Evolutionary conservation across 2,888 invertebrate genomes (phyloP).

Genomic region (Eupithecia dodoneata): DNA sequence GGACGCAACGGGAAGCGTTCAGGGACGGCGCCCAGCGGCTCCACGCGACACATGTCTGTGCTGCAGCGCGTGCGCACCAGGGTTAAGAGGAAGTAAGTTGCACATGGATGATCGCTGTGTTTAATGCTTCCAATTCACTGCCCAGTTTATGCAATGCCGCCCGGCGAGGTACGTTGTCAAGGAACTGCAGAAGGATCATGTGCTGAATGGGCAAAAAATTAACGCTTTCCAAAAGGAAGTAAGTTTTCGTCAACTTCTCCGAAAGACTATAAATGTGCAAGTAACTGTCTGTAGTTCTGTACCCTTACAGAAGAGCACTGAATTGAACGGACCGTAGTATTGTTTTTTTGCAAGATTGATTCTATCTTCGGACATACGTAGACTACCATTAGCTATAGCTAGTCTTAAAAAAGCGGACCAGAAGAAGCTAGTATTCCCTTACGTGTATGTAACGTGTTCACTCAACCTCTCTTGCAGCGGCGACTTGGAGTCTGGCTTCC

Average conservation of each 20-base stretch:
- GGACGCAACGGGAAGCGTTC: constrained; percentile 49
- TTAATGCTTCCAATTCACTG: no score
- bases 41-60: constrained; percentile 56
- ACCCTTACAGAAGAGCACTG: not conserved
- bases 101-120: not conserved
- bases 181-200: no score
- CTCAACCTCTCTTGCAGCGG: constrained; percentile 26
- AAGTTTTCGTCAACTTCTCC: not conserved
- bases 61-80: constrained; percentile 55
- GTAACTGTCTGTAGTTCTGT: not conserved
- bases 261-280: not conserved
- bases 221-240: no score
- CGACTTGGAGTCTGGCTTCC: constrained; percentile 60
- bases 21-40: constrained; percentile 55
- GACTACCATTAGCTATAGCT: not conserved
- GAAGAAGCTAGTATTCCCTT: not conserved
- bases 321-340: not conserved
- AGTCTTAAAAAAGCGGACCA: not conserved
- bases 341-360: not conserved
- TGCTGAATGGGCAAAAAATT: not conserved
- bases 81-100: constrained; percentile 54
- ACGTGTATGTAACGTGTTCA: not conserved
- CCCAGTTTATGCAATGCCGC: no score
- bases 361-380: not conserved
- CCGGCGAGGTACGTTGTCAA: no score